phyloP scores from a whole-genome alignment of 2,797 vertebrate species.

The Microctenopoma lineatum region DNA sequence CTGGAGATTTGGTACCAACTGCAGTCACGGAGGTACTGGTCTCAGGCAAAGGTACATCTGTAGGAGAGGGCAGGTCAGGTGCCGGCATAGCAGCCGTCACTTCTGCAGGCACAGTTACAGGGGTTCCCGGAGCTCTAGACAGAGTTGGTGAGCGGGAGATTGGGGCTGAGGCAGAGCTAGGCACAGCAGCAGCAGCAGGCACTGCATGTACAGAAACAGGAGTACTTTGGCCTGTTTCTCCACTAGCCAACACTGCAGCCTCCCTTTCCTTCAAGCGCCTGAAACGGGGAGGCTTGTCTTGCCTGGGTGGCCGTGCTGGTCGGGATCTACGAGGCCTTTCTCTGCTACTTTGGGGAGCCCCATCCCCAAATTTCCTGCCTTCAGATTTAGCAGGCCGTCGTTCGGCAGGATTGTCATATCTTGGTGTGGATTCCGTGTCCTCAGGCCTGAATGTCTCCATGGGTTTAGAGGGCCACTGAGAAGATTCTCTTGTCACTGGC shows the following conservation, averaged over 20 bases:
- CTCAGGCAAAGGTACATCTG: slow-evolving; percentile 70
- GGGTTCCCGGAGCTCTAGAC: slow-evolving; percentile 80
- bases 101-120: slow-evolving; percentile 64
- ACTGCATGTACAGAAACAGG: slow-evolving; percentile 65
- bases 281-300: slow-evolving; percentile 97
- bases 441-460: slow-evolving; percentile 91
- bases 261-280: slow-evolving; percentile 92
- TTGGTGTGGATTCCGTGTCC: slow-evolving; percentile 83
- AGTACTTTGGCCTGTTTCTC: slow-evolving; percentile 81
- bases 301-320: slow-evolving; percentile 93
- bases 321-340: slow-evolving; percentile 93
- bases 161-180: slow-evolving; percentile 46
- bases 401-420: slow-evolving; percentile 76
- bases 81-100: slow-evolving; percentile 51
- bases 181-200: slow-evolving; percentile 74
- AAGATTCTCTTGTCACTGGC: slow-evolving; percentile 84
- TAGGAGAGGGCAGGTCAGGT: slow-evolving; percentile 64
- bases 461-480: slow-evolving; percentile 86
- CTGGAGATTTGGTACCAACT: slow-evolving; percentile 95
- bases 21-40: slow-evolving; percentile 81
- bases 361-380: slow-evolving; percentile 89
- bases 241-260: slow-evolving; percentile 82
- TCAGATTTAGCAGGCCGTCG: slow-evolving; percentile 90
- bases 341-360: slow-evolving; percentile 86
- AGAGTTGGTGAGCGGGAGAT: slow-evolving; percentile 71